Evolutionary conservation across 2,888 invertebrate species (phyloP), one percentile per base, ranked within the genome.

Genomic region (Monochamus alternatus): DNA sequence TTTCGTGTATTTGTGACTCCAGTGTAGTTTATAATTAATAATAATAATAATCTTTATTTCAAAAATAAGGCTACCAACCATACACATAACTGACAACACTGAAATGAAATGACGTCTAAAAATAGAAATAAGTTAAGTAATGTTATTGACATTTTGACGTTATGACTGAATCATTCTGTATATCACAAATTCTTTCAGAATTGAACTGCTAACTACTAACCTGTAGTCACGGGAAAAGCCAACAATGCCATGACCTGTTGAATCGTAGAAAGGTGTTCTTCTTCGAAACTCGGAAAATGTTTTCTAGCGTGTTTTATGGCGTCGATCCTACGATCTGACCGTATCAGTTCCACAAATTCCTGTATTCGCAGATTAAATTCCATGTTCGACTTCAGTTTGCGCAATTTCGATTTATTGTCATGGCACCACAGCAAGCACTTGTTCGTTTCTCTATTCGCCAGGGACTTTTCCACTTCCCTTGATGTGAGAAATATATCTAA

Each of bases 291-390:
- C 0, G 96, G 94, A 89, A 99, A 97, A 89, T 97, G 94, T 88
- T 97, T 98, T 83, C 97, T 93, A 0, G 98, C 97, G 90, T 98
- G 97, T 82, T 95, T 95, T 2, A 99, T 97, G 10, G 99, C 99
- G 78, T 98, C 98, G 80, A 97, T 90, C 64, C 97, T 92, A 75
- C 93, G 92, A 87, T 97, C 96, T 9, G 92, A 91, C 75, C 97
- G 93, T n/a, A 99, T 95, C 69, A 98, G 89, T 89, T 99, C 99
- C 51, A 99, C 95, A 87, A 98, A 98, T 89, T 98, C 98, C 91
- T 98, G 94, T 84, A 96, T 93, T 55, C 97, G 91, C 76, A 99
- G 92, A 89, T 97, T 97, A 87, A 98, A 97, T 89, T 99, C 99
- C 92, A 99, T 95, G 73, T 94, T 96, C 70, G 98, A 98, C 89